Evolutionary conservation across 2,888 invertebrate genomes (phyloP), one percentile per base, ranked within the genome.

Genomic region (Phania funesta): DNA sequence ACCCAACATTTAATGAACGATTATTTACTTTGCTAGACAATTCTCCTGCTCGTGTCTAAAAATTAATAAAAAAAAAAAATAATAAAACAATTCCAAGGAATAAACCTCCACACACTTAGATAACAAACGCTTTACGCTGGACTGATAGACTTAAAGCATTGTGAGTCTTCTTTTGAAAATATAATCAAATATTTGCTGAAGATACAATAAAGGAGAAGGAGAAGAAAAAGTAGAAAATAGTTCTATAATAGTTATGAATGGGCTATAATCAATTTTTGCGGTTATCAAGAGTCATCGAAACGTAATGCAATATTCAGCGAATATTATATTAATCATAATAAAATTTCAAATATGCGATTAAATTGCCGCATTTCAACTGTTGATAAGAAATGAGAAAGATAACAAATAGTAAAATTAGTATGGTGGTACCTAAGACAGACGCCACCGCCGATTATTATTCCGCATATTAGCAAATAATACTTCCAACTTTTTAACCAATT

Each of bases 81-180:
- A 50, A 60, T 32, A 32, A 67, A 76, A 71, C 46, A 64, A 44
- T 58, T 58, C 32, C 64, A 78, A 58, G 65, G 48, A 62, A 78
- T 56, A 71, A 65, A 48, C 70, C 56, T 71, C 29, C 65, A 46
- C 48, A 64, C 38, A 71, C 24, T 68, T 56, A 71, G 58, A 65
- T 58, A 71, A 62, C 68, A 71, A 41, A 60, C 41, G 32, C 35
- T 41, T 64, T 26, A 70, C 35, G 48, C 64, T 70, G 35, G 60
- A 70, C 62, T 65, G 56, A 70, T 41, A 41, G 26, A 29, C 20
- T 58, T 24, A 67, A 38, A 67, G 35, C 18, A n/a, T 35, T 67
- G 54, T 62, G 46, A n/a, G 35, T 54, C 38, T 41, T 22, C 64
- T 16, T 6, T 29, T 75, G 11, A 16, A n/a, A 44, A 70, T n/a